Base-by-base conservation (phyloP, 2,888 invertebrate genomes). In the Dione vanillae region DNA sequence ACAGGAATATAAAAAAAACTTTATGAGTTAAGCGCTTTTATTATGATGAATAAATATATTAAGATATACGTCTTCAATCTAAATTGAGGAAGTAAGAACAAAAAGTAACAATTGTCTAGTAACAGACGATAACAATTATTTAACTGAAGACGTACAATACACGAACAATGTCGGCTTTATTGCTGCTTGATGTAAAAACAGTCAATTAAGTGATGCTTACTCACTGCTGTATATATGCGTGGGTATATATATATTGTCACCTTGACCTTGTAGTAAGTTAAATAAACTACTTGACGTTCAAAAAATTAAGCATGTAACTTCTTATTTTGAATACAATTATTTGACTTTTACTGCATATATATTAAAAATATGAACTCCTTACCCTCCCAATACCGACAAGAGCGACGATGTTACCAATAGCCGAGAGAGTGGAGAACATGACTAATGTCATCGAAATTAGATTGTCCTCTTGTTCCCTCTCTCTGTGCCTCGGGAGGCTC, bases 361-460 rank as follows among this genome's bases (percentile, higher is more conserved):
- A 41, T 0, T n/a, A 40, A n/a, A 37, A 11, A 35, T 20, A 3
- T n/a, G 27, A n/a, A 8, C 5, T 11, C 65, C 85, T 84, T 54
- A 91, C 92, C 80, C 85, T 70, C 19, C 78, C 76, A n/a, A 90
- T 85, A 0, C 92, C 92, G 0, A 79, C 78, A 0, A 91, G 77
- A 0, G 87, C 88, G 0, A 88, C 83, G 1, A 89, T 65, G 72
- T 91, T 88, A 72, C 87, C 87, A 74, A 91, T 83, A 12, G 84
- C 84, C 0, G 92, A 92, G 1, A 93, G 82, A 0, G 89, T 82
- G 10, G 90, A 86, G 75, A 93, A 93, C 90, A 92, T 92, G 20
- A 92, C 86, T 85, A 87, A 86, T 65, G 90, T 90, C 86, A 93
- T 89, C 6, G 91, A 90, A 14, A 92, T 89, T 37, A 93, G 84